phyloP scores from a whole-genome alignment of 2,113 vertebrate species.

The Neofelis nebulosa region DNA sequence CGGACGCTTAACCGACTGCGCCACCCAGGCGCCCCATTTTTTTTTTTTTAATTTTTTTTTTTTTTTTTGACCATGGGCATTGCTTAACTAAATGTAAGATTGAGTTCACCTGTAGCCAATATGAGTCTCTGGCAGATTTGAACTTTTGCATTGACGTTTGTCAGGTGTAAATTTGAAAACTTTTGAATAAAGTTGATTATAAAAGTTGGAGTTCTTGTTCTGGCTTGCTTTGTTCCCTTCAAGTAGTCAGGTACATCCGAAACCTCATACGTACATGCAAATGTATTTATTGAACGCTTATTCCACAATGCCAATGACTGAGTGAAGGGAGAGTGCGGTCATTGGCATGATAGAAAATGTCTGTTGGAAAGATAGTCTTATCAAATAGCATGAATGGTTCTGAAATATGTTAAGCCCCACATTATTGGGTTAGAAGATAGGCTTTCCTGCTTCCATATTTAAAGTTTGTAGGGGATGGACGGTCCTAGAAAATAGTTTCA shows the following conservation, averaged over 20 bases:
- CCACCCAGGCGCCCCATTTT: too few species aligned
- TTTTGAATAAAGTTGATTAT: not conserved
- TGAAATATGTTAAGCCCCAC: not conserved
- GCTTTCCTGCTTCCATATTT: not conserved
- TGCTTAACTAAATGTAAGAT: not conserved
- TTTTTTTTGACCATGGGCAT: not conserved
- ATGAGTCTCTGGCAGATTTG: not conserved
- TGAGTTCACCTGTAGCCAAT: not conserved
- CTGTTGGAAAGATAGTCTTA: not conserved
- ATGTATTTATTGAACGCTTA: not conserved
- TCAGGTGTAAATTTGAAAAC: not conserved
- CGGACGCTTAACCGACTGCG: too few species aligned
- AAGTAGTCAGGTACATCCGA: not conserved
- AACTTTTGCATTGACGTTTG: not conserved
- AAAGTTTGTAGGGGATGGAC: not conserved
- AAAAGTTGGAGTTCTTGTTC: not conserved
- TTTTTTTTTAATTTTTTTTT: too few species aligned
- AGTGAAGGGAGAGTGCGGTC: not conserved
- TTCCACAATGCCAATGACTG: not conserved
- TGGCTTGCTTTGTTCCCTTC: not conserved
- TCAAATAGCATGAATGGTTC: not conserved
- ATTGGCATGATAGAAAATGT: not conserved
- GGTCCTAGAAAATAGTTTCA: not conserved
- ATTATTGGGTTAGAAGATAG: not conserved
- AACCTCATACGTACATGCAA: not conserved